These are phyloP conservation scores for Vireo griseus DNA, from an alignment of 2,797 vertebrate genomes.

Conservation along the genomic window DNA sequence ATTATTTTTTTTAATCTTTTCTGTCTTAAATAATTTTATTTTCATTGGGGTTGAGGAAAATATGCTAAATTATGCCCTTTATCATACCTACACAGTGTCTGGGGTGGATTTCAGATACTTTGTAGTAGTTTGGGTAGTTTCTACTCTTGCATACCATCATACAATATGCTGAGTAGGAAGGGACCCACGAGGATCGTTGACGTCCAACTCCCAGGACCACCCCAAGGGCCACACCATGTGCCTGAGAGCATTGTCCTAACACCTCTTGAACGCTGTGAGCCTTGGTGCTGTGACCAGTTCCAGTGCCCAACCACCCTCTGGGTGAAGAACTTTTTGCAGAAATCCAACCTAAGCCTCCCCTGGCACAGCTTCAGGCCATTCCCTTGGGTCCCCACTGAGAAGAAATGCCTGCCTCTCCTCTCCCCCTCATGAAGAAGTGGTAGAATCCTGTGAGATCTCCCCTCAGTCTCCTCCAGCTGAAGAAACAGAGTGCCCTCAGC, in stretches of 20 bases:
- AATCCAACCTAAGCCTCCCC: neutral
- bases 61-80: neutral
- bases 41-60: neutral
- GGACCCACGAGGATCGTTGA: neutral
- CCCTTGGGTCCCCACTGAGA: neutral
- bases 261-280: neutral
- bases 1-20: neutral
- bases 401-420: neutral
- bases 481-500: neutral
- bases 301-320: neutral
- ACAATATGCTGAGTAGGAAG: neutral
- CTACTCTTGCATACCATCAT: neutral
- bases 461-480: neutral
- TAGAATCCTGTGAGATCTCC: neutral
- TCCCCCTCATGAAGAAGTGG: neutral
- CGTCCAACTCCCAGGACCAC: neutral
- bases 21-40: neutral
- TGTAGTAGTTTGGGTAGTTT: neutral
- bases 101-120: neutral
- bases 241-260: neutral
- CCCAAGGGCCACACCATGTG: neutral
- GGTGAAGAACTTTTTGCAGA: neutral
- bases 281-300: too few relatives aligned
- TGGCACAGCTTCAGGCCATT: neutral
- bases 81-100: rapidly evolving